phyloP scores from a whole-genome alignment of 2,797 vertebrate species.

The Galago senegalensis region DNA sequence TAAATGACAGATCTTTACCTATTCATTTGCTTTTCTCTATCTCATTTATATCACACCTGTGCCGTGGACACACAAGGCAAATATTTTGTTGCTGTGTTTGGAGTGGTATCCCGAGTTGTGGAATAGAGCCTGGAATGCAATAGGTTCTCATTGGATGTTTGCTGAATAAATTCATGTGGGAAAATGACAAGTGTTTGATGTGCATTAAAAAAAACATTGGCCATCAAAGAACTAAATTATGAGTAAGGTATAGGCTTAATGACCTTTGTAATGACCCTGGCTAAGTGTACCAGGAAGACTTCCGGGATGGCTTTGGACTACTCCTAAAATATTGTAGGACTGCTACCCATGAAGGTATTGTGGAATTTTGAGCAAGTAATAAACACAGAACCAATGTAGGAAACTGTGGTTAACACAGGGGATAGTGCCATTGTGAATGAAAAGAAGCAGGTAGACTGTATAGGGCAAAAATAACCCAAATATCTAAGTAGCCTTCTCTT shows the following conservation, averaged over 20 bases:
- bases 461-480: neutral
- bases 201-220: neutral
- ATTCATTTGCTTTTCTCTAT: neutral
- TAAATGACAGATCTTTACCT: neutral
- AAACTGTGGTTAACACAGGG: neutral
- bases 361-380: neutral
- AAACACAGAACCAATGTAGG: neutral
- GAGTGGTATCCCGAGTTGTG: neutral
- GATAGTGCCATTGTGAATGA: neutral
- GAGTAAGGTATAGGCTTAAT: constrained; percentile 16
- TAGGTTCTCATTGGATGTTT: neutral
- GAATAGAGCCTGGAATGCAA: neutral
- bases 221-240: constrained; percentile 40
- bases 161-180: constrained; percentile 17
- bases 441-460: neutral
- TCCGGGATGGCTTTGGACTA: neutral
- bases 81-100: neutral
- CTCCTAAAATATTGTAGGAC: neutral
- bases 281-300: neutral
- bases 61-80: neutral
- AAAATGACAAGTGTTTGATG: neutral
- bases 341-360: neutral
- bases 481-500: neutral
- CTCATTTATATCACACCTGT: neutral
- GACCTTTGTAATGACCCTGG: neutral